Base-by-base conservation (phyloP, 2,888 invertebrate species). In the Loripinus fragilis region DNA sequence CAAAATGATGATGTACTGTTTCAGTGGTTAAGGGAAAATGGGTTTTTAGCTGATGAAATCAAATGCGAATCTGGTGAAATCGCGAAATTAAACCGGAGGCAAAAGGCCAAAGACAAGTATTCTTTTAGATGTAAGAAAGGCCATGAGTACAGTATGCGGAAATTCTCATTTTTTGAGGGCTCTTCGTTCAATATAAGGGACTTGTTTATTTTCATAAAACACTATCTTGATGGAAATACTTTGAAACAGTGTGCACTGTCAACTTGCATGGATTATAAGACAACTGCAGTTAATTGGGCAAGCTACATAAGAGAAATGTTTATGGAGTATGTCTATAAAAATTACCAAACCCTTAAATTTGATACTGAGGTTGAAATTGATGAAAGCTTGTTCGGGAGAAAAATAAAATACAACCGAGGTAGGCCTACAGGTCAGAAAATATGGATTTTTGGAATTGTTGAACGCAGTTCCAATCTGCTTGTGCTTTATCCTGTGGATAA, bases 371-470 rank as follows among this genome's bases (percentile, higher is more conserved):
- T 71, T 15, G 42, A 71, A 64, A 60, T 71, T 1, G 71, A 71
- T 28, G 71, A 71, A n/a, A 41, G 30, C 45, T 38, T 71, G 3
- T 71, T 71, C 35, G 72, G 72, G 0, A 12, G 72, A 33, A 45
- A 41, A 15, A 30, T 65, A n/a, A 77, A 80, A 42, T 69, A 77
- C 60, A 60, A 80, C 25, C n/a, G 71, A 28, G 77, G 80, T 20
- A 64, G 74, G 42, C 68, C 38, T 5, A 38, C 7, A 8, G 38
- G 38, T 38, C 38, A 38, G 70, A 73, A 68, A 28, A 42, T 81
- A 17, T 81, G 81, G 78, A 69, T 81, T 3, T 72, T 81, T 41
- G 77, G 78, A 3, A 45, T 81, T 41, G 75, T 81, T 0, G 81
- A 78, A 52, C 28, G 66, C 23, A 20, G 20, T 28, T 45, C 65